Evolutionary conservation across 2,888 invertebrate genomes (phyloP).

Genomic region (Aleiodes testaceus): DNA sequence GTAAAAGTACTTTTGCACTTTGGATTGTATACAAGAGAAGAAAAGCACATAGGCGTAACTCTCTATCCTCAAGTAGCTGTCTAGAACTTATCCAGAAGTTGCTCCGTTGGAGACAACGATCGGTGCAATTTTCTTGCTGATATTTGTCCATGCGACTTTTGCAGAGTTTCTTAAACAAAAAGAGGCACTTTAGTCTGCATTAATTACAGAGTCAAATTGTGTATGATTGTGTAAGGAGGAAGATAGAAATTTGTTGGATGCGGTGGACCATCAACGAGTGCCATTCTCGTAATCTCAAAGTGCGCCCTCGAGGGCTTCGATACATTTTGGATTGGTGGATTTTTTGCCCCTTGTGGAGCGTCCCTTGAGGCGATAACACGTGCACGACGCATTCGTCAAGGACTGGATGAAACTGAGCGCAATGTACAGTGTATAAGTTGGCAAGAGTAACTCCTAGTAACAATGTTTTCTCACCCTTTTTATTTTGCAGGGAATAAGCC

Average conservation of each 20-base stretch:
- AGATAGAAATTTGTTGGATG: conserved; percentile 35
- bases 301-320: conserved; percentile 61
- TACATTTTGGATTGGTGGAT: conserved; percentile 41
- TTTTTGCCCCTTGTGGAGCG: conserved; percentile 42
- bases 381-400: conserved; percentile 51
- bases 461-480: conserved; percentile 70
- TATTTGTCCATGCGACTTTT: conserved; percentile 4
- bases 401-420: conserved; percentile 48
- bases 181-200: neutral
- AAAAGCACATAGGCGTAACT: conserved; percentile 43
- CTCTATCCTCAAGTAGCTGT: conserved; percentile 36
- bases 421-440: conserved; percentile 47
- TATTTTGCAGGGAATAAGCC: conserved; percentile 44
- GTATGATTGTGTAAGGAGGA: conserved; percentile 7
- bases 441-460: conserved; percentile 67
- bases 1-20: conserved; percentile 44
- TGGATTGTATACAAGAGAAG: conserved; percentile 13
- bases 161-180: neutral
- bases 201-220: conserved; percentile 13
- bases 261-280: conserved; percentile 31
- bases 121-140: conserved; percentile 16
- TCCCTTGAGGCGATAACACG: conserved; percentile 64
- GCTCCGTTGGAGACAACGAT: conserved; percentile 14
- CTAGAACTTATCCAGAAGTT: conserved; percentile 36
- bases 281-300: conserved; percentile 50